Base-by-base conservation (phyloP, 2,888 invertebrate genomes). In the Oeneis ivallda region DNA sequence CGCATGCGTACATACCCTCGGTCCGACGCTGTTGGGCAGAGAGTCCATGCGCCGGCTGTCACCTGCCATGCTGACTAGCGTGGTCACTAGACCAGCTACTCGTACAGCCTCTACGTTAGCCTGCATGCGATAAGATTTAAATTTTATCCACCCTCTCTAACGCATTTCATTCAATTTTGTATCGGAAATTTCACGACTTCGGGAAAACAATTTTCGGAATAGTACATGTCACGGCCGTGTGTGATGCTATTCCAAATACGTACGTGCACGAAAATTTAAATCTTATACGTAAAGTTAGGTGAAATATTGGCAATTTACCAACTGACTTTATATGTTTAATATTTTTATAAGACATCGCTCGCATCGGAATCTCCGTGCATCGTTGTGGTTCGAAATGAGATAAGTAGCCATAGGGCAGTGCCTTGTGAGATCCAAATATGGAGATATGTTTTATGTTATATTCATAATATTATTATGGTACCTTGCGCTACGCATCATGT, bases 31-130 rank as follows among this genome's bases (percentile, higher is more conserved):
- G 87, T 92, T 92, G 61, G 92, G 92, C 73, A 91, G 83, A 64
- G 88, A 84, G 78, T 90, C 88, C 92, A 92, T 89, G 76, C 93
- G 85, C 77, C 87, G 80, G 86, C 85, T 84, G 93, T 94, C 94
- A 57, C 95, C 95, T 68, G 96, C 95, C 80, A 96, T 95, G 91
- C 95, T 96, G 84, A 96, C 96, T 85, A 96, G 93, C 75, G 96
- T 96, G 76, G 96, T 96, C 80, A 96, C 95, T 80, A 96, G 93
- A 73, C 96, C 96, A 70, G 96, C 95, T 79, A 96, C 96, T 77
- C 96, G 93, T 69, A 96, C 96, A 79, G 96, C 96, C 86, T 96
- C 96, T 85, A 96, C 95, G 91, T 96, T 96, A 77, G 96, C 96
- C 91, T 92, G 91, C 89, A 92, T 89, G 90, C 91, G 80, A 86